These are phyloP conservation scores for Poecile atricapillus DNA, from an alignment of 2,113 vertebrate species.

Conservation along the genomic window DNA sequence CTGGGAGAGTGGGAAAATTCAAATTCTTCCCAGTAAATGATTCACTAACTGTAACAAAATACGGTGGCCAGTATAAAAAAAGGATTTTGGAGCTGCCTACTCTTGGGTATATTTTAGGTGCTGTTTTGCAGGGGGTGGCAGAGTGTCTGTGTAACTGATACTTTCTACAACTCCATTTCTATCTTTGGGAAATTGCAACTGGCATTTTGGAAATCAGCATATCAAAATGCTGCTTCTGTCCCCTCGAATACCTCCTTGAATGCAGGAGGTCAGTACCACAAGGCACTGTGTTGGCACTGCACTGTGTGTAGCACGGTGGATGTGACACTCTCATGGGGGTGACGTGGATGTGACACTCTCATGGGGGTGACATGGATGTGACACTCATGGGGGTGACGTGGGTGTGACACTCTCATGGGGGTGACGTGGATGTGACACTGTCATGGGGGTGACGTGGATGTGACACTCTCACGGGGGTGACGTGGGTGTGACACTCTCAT, in stretches of 20 bases:
- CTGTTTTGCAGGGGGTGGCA: not conserved
- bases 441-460: too few relatives aligned
- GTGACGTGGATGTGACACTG: too few relatives aligned
- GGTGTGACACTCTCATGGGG: too few relatives aligned
- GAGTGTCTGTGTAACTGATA: slow-evolving; percentile 3
- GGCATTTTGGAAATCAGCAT: not conserved
- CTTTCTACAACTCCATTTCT: slow-evolving; percentile 8
- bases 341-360: too few relatives aligned
- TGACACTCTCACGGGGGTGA: too few relatives aligned
- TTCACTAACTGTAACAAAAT: not conserved
- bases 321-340: not conserved
- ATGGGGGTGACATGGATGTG: too few relatives aligned
- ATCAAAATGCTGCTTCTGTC: not conserved
- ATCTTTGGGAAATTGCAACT: not conserved
- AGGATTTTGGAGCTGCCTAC: not conserved
- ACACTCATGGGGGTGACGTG: too few relatives aligned
- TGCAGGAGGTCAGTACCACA: not conserved
- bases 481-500: too few relatives aligned
- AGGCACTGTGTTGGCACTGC: not conserved
- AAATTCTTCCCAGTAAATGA: not conserved
- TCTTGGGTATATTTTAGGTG: not conserved
- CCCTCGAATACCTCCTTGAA: accelerated
- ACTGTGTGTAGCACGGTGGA: accelerated
- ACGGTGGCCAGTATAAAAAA: not conserved
- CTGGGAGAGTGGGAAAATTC: not conserved